Evolutionary conservation across 2,797 vertebrate species (phyloP).

Genomic region (Capromys pilorides): DNA sequence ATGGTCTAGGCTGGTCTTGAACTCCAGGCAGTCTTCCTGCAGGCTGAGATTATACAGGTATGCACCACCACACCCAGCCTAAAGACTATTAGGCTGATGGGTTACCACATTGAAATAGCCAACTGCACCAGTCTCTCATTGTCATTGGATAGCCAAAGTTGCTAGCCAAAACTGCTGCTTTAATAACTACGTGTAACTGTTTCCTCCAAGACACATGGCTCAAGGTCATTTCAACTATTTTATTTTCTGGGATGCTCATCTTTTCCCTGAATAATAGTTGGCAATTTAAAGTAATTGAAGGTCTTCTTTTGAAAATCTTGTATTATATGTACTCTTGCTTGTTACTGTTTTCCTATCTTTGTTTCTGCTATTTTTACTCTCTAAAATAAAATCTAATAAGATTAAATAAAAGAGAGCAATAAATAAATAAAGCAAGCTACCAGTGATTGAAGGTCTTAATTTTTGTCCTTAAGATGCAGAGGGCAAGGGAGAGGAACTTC

Average conservation of each 20-base stretch:
- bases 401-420: too few relatives aligned
- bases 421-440: too few relatives aligned
- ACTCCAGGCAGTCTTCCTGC: background rate
- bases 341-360: too few relatives aligned
- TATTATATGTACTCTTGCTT: too few relatives aligned
- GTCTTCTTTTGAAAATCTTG: too few relatives aligned
- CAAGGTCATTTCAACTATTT: background rate
- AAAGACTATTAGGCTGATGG: background rate
- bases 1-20: background rate
- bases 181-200: background rate
- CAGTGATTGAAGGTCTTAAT: background rate
- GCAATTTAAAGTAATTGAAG: background rate
- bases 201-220: background rate
- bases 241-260: background rate
- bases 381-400: too few relatives aligned
- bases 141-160: background rate
- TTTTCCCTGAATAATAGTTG: background rate
- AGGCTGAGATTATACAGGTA: background rate
- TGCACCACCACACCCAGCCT: background rate
- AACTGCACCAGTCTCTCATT: background rate
- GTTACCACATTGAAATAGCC: background rate
- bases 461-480: background rate
- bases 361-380: too few relatives aligned
- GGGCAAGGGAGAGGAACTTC: background rate
- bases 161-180: background rate